Percentiles rank a stretch among this genome's conserved stretches.
phyloP scores from a whole-genome alignment of 1,140 invertebrate species.

The Lasioglossum albipes region DNA sequence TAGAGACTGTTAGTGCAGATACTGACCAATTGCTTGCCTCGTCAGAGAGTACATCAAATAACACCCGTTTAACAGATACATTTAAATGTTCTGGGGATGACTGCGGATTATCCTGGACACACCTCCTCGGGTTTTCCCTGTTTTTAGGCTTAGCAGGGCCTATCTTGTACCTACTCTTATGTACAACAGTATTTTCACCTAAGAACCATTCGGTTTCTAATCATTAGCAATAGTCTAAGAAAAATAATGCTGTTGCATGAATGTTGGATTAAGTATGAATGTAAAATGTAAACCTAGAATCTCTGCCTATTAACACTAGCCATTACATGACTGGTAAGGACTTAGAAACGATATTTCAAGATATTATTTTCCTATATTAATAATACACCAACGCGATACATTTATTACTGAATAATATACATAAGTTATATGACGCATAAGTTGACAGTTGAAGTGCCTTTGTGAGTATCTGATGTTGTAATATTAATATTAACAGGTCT shows the following conservation, averaged over 20 bases:
- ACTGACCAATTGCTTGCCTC: slow-evolving; percentile 64
- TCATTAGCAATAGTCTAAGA: slow-evolving; percentile 32
- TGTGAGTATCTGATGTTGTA: slow-evolving; percentile 11
- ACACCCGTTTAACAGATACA: slow-evolving; percentile 61
- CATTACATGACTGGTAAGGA: slow-evolving; percentile 4
- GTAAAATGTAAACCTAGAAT: background rate
- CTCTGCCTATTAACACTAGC: background rate
- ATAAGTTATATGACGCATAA: background rate
- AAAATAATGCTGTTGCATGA: background rate
- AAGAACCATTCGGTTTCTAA: slow-evolving; percentile 57
- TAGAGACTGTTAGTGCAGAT: slow-evolving; percentile 59
- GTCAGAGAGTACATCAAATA: slow-evolving; percentile 46
- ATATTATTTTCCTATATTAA: slow-evolving; percentile 19
- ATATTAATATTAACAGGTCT: background rate
- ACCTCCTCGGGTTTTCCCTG: slow-evolving; percentile 73
- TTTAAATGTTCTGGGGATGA: slow-evolving; percentile 78
- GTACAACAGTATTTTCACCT: slow-evolving; percentile 66
- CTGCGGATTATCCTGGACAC: slow-evolving; percentile 77
- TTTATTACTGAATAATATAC: background rate
- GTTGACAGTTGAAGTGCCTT: slow-evolving; percentile 27
- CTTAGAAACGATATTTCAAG: background rate
- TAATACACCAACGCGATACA: background rate
- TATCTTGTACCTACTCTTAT: slow-evolving; percentile 73
- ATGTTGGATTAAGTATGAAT: background rate
- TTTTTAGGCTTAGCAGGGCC: slow-evolving; percentile 75